These are phyloP conservation scores for Bombus picipes DNA, from an alignment of 1,140 invertebrate genomes.

Conservation along the genomic window DNA sequence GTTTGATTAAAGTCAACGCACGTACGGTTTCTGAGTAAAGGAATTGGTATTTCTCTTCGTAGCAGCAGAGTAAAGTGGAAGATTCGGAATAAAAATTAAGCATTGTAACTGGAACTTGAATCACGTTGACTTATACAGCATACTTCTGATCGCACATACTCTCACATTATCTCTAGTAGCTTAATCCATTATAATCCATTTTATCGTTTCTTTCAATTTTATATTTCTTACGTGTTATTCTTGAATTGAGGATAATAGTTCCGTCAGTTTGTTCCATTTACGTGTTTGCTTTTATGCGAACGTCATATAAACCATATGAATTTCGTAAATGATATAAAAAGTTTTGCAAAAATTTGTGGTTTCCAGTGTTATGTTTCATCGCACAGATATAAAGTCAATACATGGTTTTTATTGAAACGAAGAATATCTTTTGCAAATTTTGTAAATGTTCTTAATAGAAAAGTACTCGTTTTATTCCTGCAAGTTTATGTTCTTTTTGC, in stretches of 20 bases:
- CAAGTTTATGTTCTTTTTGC: conserved; percentile 11
- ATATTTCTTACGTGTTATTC: background rate
- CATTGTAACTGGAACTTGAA: conserved; percentile 6
- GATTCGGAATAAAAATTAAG: conserved; percentile 27
- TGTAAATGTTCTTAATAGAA: conserved; percentile 47
- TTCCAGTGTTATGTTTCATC: background rate
- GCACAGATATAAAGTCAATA: background rate
- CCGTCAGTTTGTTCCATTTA: background rate
- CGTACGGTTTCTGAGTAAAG: background rate
- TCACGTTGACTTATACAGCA: conserved; percentile 43
- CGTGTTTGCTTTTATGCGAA: background rate
- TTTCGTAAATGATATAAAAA: background rate
- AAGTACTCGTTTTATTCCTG: conserved; percentile 22
- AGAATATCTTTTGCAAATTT: background rate
- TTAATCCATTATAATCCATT: background rate
- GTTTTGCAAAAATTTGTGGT: background rate
- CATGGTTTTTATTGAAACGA: background rate
- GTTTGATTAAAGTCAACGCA: conserved; percentile 1
- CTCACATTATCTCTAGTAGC: conserved; percentile 63
- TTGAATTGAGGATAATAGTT: background rate
- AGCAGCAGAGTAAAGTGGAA: background rate
- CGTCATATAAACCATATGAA: background rate
- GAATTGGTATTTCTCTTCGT: background rate
- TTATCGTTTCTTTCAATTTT: conserved; percentile 15
- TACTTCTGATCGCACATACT: conserved; percentile 42